phyloP scores from a whole-genome alignment of 2,888 invertebrate genomes.

The Halictus ligatus region DNA sequence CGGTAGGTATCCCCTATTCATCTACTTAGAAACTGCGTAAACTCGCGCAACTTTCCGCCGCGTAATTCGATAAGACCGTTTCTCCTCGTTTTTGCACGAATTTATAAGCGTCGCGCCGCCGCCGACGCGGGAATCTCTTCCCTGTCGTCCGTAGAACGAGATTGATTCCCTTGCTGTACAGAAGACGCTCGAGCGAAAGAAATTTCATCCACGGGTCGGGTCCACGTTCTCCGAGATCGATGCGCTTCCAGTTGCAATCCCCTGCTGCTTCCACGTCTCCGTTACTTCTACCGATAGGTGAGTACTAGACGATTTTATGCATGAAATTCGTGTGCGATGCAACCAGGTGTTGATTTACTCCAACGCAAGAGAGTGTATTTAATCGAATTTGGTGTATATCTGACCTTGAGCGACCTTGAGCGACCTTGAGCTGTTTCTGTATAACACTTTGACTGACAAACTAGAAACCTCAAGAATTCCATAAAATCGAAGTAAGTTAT shows the following conservation, averaged over 20 bases:
- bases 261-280: not conserved
- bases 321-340: too few species aligned
- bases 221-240: not conserved
- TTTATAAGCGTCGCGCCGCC: slow-evolving; percentile 37
- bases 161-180: slow-evolving; percentile 26
- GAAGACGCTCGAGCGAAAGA: not conserved
- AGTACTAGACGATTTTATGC: too few species aligned
- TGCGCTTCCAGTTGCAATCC: not conserved
- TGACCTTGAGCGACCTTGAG: not conserved
- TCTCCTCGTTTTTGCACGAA: slow-evolving; percentile 54
- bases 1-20: slow-evolving; percentile 65
- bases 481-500: too few species aligned
- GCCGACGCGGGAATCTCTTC: slow-evolving; percentile 2
- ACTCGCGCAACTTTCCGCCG: slow-evolving; percentile 57
- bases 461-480: too few species aligned
- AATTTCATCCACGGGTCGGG: not conserved
- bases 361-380: too few species aligned
- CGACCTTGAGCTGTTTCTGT: not conserved
- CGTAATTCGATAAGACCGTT: slow-evolving; percentile 62
- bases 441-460: too few species aligned
- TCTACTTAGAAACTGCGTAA: slow-evolving; percentile 69
- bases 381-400: not conserved
- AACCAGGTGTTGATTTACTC: too few species aligned
- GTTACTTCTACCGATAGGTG: not conserved
- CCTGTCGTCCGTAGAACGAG: slow-evolving; percentile 28